Evolutionary conservation across 2,888 invertebrate species (phyloP), one percentile per base, ranked within the genome.

Genomic region (Crepidodera aurea): DNA sequence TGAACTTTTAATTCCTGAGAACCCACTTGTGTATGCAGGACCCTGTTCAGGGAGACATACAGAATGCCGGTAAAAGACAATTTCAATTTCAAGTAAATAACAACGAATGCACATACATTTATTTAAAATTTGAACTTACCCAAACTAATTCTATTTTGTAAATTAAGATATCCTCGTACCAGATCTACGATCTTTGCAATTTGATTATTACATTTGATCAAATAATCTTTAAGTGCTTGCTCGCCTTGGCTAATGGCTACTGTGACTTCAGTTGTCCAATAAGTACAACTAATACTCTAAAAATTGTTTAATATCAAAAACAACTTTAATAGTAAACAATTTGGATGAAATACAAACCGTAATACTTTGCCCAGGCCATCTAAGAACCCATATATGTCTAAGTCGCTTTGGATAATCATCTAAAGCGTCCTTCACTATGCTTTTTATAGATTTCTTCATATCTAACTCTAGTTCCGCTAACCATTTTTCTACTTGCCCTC

Each of bases 401-500:
- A 83, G 75, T 56, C 85, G 85, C 10, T 81, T 81, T 0, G 85
- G 81, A 80, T 95, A 96, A 67, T 90, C 90, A 34, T 87, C 85
- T 68, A 92, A 88, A 0, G 94, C 87, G 40, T 85, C 83, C 5
- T 84, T 80, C 12, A 94, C 88, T 75, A 87, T 89, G 63, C 86
- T 83, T 71, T 90, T 91, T 0, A 97, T 84, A n/a, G 96, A 96
- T 68, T 88, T 87, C 75, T 94, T 91, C 96, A 98, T 97, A 63
- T 90, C 86, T 7, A 81, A 81, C 80, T 97, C 96, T 46, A 98
- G 82, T 75, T 96, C 94, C 6, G 93, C 81, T 55, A 98, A 82
- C 98, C 97, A 98, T 83, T 94, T 96, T 79, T 98, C 98, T 0
- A 98, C 97, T 83, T 96, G 96, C 55, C 97, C 97, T 71, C 94